Percentiles rank a stretch among this genome's conserved stretches.
Conservation (phyloP, 2,797 vertebrate species). For the Phoebastria nigripes region DNA sequence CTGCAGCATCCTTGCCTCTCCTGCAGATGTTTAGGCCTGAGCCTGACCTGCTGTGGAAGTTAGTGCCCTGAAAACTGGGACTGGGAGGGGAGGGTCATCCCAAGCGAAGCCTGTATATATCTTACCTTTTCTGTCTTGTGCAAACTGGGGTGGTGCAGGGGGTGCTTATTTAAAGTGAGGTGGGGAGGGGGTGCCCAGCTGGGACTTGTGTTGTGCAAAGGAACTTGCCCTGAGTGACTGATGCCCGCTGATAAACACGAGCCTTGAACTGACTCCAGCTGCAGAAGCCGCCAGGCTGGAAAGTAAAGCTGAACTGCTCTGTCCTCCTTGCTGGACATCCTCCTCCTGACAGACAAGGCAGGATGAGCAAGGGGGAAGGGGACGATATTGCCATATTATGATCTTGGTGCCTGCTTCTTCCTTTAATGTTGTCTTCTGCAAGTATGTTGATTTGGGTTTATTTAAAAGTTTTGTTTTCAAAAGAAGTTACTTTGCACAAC, state of each 20-base stretch:
- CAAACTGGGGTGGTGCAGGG: slow-evolving; percentile 54
- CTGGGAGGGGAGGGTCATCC: slow-evolving; percentile 21
- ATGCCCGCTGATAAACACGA: not conserved
- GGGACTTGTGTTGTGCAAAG: slow-evolving; percentile 27
- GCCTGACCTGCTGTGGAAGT: slow-evolving; percentile 44
- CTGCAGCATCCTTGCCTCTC: not conserved
- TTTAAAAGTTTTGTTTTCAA: slow-evolving; percentile 63
- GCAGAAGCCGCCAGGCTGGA: not conserved
- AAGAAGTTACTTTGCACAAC: slow-evolving; percentile 72
- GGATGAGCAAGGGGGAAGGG: not conserved
- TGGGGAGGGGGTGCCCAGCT: slow-evolving; percentile 47
- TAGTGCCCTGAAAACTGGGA: slow-evolving; percentile 47
- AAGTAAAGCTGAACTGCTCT: not conserved
- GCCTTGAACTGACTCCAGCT: not conserved
- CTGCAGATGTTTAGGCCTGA: not conserved
- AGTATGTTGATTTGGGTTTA: slow-evolving; percentile 60
- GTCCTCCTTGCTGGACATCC: not conserved
- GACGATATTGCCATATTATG: slow-evolving; percentile 59
- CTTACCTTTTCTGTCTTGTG: slow-evolving; percentile 59
- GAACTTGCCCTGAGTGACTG: not conserved
- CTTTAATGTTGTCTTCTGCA: slow-evolving; percentile 54
- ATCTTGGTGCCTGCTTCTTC: slow-evolving; percentile 72
- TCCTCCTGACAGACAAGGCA: not conserved
- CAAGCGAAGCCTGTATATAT: slow-evolving; percentile 52
- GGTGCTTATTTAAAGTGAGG: slow-evolving; percentile 54